Evolutionary conservation across 2,113 vertebrate species (phyloP).

Genomic region (Oreochromis spilurus): DNA sequence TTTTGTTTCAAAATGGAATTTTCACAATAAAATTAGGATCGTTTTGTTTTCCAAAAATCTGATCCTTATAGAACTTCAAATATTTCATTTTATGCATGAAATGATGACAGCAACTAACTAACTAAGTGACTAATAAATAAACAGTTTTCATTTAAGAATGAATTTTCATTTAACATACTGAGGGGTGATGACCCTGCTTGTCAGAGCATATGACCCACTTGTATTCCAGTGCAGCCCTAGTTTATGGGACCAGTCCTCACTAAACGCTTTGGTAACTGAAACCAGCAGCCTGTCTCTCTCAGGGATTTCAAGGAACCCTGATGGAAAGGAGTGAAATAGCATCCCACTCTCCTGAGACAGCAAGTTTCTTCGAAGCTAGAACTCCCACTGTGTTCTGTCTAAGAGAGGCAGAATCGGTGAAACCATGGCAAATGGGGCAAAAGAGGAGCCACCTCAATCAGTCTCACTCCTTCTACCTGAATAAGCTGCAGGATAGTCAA

Average conservation of each 20-base stretch:
- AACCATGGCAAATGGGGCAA: background rate
- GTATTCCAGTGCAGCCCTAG: background rate
- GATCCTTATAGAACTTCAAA: background rate
- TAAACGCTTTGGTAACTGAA: background rate
- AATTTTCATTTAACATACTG: background rate
- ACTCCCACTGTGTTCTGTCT: background rate
- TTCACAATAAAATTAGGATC: background rate
- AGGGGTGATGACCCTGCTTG: background rate
- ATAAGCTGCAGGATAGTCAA: background rate
- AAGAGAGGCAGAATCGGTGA: background rate
- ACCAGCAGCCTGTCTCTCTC: background rate
- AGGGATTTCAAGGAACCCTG: background rate
- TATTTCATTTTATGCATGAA: background rate
- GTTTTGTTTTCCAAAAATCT: background rate
- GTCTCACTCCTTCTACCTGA: background rate
- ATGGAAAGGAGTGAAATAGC: background rate
- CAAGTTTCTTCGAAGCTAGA: background rate
- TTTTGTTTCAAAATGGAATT: background rate
- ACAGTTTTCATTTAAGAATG: background rate
- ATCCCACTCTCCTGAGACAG: background rate
- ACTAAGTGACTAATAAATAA: background rate
- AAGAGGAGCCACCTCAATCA: background rate
- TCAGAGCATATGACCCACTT: background rate
- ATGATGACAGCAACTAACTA: background rate
- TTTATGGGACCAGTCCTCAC: background rate